A percentile compares a stretch with the other conserved stretches of the same genome.
Evolutionary conservation across 2,797 vertebrate genomes (phyloP).

Genomic region (Lophius americanus): DNA sequence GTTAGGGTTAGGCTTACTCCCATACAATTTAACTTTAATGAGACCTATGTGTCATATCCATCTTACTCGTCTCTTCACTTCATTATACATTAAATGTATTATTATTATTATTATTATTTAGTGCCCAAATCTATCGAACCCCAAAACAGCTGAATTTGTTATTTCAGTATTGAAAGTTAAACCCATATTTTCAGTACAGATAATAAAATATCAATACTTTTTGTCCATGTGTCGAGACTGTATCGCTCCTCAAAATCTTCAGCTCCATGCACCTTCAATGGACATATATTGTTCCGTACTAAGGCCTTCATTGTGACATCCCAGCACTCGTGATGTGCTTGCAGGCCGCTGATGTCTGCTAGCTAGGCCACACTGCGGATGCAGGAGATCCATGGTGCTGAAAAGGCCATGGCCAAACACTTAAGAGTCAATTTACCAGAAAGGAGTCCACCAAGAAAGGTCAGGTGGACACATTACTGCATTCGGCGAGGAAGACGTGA

Average conservation of each 20-base stretch:
- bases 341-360: constrained; percentile 65
- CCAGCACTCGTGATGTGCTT: constrained; percentile 52
- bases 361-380: constrained; percentile 67
- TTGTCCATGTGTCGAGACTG: too few species aligned
- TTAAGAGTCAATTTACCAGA: constrained; percentile 80
- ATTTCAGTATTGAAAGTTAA: too few species aligned
- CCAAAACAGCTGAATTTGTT: too few species aligned
- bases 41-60: too few species aligned
- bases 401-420: constrained; percentile 82
- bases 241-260: constrained; percentile 1
- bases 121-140: too few species aligned
- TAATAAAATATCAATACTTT: too few species aligned
- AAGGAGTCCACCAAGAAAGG: constrained; percentile 78
- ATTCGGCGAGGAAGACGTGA: constrained; percentile 71
- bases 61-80: too few species aligned
- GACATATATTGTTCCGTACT: neutral
- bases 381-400: constrained; percentile 72
- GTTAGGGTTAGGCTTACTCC: too few species aligned
- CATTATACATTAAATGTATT: too few species aligned
- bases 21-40: too few species aligned
- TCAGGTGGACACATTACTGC: constrained; percentile 78
- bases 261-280: constrained; percentile 5
- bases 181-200: too few species aligned
- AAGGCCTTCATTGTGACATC: constrained; percentile 18
- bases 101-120: too few species aligned